Percentiles rank a stretch among this genome's conserved stretches.
Conservation (phyloP, 2,888 invertebrate species). For the Caenorhabditis sp. region DNA sequence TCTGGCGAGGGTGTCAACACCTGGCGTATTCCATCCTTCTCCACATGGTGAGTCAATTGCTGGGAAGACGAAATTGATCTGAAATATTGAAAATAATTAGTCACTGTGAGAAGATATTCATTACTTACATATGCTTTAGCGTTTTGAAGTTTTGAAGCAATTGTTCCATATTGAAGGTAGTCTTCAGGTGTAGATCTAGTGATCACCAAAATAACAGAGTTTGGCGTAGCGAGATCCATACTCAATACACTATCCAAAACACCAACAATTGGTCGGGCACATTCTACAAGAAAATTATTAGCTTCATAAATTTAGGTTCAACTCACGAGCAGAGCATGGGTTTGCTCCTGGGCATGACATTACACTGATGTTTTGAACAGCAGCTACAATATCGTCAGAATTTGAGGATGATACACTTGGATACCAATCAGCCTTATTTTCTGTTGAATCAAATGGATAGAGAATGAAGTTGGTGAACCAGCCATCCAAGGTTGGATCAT, state of each 20-base stretch:
- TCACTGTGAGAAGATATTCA: not conserved
- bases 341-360: slow-evolving; percentile 43
- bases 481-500: slow-evolving; percentile 44
- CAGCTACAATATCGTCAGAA: slow-evolving; percentile 51
- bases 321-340: slow-evolving; percentile 39
- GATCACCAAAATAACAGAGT: slow-evolving; percentile 57
- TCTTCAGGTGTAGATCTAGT: slow-evolving; percentile 63
- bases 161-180: slow-evolving; percentile 30
- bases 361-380: slow-evolving; percentile 44
- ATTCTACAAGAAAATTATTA: slow-evolving; percentile 36
- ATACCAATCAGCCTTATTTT: slow-evolving; percentile 54
- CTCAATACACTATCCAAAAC: slow-evolving; percentile 40
- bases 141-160: slow-evolving; percentile 29
- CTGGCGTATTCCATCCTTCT: slow-evolving; percentile 54
- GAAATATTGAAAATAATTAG: slow-evolving; percentile 3
- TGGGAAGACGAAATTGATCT: slow-evolving; percentile 55
- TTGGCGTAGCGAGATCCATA: slow-evolving; percentile 39
- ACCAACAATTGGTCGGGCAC: slow-evolving; percentile 56
- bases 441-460: slow-evolving; percentile 63
- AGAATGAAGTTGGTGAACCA: slow-evolving; percentile 61
- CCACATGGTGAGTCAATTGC: slow-evolving; percentile 59
- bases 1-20: slow-evolving; percentile 36
- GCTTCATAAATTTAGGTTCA: not conserved
- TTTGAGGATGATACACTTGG: slow-evolving; percentile 30
- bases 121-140: slow-evolving; percentile 35